Base-by-base conservation (phyloP, 2,113 vertebrate species). In the Labeo catla region DNA sequence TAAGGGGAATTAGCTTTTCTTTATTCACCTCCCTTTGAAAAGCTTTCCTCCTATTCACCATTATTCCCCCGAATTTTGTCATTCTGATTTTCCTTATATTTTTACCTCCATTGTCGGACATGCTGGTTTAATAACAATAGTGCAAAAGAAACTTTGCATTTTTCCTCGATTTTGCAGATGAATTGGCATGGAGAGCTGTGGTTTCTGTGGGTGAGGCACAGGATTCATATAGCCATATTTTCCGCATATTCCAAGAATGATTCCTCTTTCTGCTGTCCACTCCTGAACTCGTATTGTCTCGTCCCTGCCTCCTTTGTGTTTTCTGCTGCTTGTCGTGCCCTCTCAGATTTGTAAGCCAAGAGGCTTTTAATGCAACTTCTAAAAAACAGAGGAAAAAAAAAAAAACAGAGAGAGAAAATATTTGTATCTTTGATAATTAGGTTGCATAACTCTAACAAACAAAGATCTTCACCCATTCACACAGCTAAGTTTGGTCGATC, bases 121-220 rank as follows among this genome's bases (percentile, higher is more conserved):
- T 90, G 89, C 89, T 91, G 91, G 90, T 93, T 93, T 92, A 93
- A 94, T 92, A 92, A 91, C 92, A 91, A 90, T 70, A 91, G 87
- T 72, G 90, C 87, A 91, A 90, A 93, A 88, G 93, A 93, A 92
- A 91, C 81, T 45, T 86, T 45, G 76, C 90, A 91, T 93, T 92
- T 28, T 89, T 85, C 92, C 89, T 73, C 86, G 88, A 81, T 87
- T 91, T 89, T 92, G 81, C 86, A 85, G 92, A 86, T 89, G 89
- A 92, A 93, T 92, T 92, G 90, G 90, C 89, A 91, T 89, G 88
- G 86, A 89, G 93, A 93, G 89, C 91, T 93, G 91, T 93, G 90
- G 86, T 77, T 84, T 88, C 85, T 84, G 93, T 94, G 91, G 91
- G 93, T 84, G 90, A 90, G 72, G 19, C 49, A 79, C 76, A 88